Evolutionary conservation across 2,113 vertebrate species (phyloP).

Genomic region (Paracanthobrama guichenoti): DNA sequence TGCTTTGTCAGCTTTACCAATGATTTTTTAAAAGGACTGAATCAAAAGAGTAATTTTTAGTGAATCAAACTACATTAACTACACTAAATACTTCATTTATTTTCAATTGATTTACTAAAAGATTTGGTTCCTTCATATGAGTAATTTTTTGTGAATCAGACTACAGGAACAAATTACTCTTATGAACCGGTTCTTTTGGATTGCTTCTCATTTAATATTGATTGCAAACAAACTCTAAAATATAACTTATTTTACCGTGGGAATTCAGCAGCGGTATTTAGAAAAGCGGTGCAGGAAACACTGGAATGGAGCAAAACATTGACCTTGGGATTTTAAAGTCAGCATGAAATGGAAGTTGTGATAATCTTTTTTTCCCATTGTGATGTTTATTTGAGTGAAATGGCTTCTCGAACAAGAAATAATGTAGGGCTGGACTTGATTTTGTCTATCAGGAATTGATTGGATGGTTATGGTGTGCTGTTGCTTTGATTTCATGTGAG

Average conservation of each 20-base stretch:
- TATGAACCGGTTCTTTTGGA: background rate
- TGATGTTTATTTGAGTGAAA: too few relatives aligned
- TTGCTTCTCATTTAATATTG: too few relatives aligned
- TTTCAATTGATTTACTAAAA: background rate
- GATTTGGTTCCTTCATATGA: background rate
- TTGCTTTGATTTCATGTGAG: too few relatives aligned
- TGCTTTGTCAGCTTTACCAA: background rate
- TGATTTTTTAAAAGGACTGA: background rate
- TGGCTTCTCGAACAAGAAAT: too few relatives aligned
- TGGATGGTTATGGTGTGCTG: too few relatives aligned
- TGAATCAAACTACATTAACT: background rate
- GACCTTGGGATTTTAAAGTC: background rate
- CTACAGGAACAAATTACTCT: background rate
- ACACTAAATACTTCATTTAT: background rate
- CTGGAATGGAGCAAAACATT: background rate
- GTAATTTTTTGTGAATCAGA: background rate
- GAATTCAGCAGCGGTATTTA: background rate
- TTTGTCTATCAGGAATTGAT: too few relatives aligned
- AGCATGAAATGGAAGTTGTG: too few relatives aligned
- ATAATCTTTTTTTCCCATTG: too few relatives aligned
- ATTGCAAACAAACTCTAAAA: too few relatives aligned
- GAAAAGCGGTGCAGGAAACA: background rate
- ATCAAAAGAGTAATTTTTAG: background rate
- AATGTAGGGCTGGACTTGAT: too few relatives aligned
- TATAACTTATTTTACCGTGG: too few relatives aligned